Conservation (phyloP, 2,113 vertebrate species). For the Phaethornis superciliosus region DNA sequence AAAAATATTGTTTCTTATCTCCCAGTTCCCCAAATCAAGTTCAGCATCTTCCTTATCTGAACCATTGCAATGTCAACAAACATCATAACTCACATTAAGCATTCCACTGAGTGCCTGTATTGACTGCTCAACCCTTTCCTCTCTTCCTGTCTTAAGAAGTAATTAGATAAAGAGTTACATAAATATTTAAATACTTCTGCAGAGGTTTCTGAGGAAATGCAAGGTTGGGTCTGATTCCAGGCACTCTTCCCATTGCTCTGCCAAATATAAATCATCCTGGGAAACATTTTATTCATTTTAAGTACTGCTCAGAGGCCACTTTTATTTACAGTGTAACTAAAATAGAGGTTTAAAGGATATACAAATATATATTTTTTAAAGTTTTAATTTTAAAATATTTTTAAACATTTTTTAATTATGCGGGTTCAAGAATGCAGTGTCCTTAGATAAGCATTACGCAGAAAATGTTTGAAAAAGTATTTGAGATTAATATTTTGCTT, state of each 20-base stretch:
- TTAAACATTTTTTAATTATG: not conserved
- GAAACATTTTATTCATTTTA: slow-evolving; percentile 42
- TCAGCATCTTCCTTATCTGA: not conserved
- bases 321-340: slow-evolving; percentile 16
- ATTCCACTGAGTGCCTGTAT: slow-evolving; percentile 36
- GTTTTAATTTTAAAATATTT: not conserved
- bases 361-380: not conserved
- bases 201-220: slow-evolving; percentile 22
- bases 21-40: not conserved
- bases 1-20: not conserved
- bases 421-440: not conserved
- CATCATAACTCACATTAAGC: slow-evolving; percentile 1
- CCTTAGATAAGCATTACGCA: not conserved
- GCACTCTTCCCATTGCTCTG: slow-evolving; percentile 27
- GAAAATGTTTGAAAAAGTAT: not conserved
- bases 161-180: slow-evolving; percentile 46
- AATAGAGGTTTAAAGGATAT: not conserved
- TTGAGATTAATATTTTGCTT: not conserved
- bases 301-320: not conserved
- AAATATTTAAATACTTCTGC: slow-evolving; percentile 55
- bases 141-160: slow-evolving; percentile 46
- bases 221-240: slow-evolving; percentile 3
- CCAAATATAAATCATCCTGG: slow-evolving; percentile 44
- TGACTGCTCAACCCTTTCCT: slow-evolving; percentile 2
- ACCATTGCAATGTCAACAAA: not conserved